phyloP scores from a whole-genome alignment of 2,113 vertebrate genomes.

The Opisthocomus hoazin region DNA sequence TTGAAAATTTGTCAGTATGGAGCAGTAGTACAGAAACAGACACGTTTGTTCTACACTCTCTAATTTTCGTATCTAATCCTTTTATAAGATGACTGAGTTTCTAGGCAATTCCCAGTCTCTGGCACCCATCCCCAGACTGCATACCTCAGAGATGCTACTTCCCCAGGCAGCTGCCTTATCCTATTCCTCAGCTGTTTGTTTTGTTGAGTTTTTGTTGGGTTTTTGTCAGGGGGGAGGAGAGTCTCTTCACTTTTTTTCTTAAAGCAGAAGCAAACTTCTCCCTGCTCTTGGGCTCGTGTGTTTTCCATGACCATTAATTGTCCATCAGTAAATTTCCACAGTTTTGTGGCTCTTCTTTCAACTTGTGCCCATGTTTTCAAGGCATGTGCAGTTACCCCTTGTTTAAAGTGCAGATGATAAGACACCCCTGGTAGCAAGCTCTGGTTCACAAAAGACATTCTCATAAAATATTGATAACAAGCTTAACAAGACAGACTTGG shows the following conservation, averaged over 20 bases:
- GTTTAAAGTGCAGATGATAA: background rate
- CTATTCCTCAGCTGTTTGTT: background rate
- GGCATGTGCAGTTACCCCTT: background rate
- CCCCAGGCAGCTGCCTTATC: background rate
- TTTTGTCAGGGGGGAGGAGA: background rate
- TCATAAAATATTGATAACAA: background rate
- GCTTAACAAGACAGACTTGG: background rate
- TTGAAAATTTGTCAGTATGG: background rate
- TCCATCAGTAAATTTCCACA: background rate
- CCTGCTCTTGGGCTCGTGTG: accelerated
- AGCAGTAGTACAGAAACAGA: background rate
- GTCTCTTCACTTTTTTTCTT: background rate
- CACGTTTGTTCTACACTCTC: background rate
- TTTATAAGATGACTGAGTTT: background rate
- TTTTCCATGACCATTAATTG: background rate
- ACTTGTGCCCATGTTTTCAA: background rate
- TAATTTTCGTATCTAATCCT: background rate
- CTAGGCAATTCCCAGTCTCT: background rate
- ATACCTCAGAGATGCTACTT: background rate
- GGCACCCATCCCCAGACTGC: background rate
- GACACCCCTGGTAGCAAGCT: background rate
- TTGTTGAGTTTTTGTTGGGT: background rate
- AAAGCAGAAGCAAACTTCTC: background rate
- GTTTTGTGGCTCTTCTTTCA: background rate
- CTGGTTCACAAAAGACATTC: background rate